Base-by-base conservation (phyloP, 2,113 vertebrate species). In the Galemys pyrenaicus region DNA sequence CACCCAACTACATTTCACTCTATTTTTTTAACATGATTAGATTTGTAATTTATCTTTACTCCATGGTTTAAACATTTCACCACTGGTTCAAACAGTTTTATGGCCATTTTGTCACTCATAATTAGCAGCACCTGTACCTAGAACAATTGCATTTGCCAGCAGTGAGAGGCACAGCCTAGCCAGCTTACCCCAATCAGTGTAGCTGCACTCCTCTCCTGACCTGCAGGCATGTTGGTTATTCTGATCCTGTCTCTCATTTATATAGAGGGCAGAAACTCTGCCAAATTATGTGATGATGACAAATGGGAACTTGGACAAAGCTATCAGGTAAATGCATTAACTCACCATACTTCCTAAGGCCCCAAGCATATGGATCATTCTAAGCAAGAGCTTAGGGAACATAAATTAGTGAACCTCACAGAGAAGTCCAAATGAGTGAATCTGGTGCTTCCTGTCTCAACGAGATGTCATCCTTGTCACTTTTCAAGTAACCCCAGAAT, bases 271-370 rank as follows among this genome's bases (percentile, higher is more conserved):
- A 96, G 90, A 93, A 79, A 92, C 65, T 75, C 91, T 96, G 94
- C 93, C 96, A 95, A 96, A 93, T 94, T 92, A 88, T 79, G 70
- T 86, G 90, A 94, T 89, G 85, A 94, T 96, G 95, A 97, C 94
- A 96, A 97, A 95, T 92, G 90, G 58, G 81, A 81, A 70, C 73
- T 73, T 78, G 87, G 89, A 93, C 87, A 67, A 88, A 89, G 79
- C 89, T 81, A 65, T 87, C 81, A 89, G 92, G 93, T 94, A 71
- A 92, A 94, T 41, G 46, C 78, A 95, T 83, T 91, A 85, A 95
- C 92, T 87, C 12, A 9, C 84, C 3, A 0, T 62, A 82, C 58
- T 95, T 87, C 73, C 95, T 89, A 85, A 84, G 92, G 75, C 77
- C 87, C 75, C 28, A 41, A 89, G 73, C 77, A 92, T 90, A 95